A percentile compares a stretch with the other conserved stretches of the same genome.
phyloP scores from a whole-genome alignment of 2,888 invertebrate species.

The Kuschelorhynchus macadamiae region DNA sequence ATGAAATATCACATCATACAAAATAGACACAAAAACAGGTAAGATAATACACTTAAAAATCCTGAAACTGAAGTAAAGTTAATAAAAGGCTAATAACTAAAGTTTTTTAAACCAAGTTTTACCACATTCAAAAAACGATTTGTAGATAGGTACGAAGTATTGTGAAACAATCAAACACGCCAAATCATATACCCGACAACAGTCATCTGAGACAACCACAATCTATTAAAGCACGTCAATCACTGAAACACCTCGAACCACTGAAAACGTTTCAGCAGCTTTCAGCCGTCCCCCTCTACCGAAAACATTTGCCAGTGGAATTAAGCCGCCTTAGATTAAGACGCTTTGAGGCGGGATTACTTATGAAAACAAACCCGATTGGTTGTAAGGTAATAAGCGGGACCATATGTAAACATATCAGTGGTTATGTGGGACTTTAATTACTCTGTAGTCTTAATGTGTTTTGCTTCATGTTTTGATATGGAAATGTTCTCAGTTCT shows the following conservation, averaged over 20 bases:
- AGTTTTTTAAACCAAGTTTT: too few relatives aligned
- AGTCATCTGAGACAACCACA: too few relatives aligned
- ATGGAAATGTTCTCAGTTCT: too few relatives aligned
- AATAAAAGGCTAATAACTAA: too few relatives aligned
- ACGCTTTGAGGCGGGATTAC: slow-evolving; percentile 53
- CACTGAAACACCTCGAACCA: slow-evolving; percentile 12
- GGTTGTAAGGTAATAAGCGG: slow-evolving; percentile 59
- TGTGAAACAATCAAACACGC: too few relatives aligned
- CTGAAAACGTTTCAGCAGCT: slow-evolving; percentile 20
- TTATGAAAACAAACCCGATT: slow-evolving; percentile 56
- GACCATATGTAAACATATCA: slow-evolving; percentile 66
- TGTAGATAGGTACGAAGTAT: too few relatives aligned
- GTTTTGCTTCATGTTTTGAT: slow-evolving; percentile 9
- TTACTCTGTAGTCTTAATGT: background rate
- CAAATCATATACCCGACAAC: too few relatives aligned
- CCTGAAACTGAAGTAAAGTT: too few relatives aligned
- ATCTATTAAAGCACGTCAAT: background rate
- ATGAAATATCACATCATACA: too few relatives aligned
- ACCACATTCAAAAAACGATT: too few relatives aligned
- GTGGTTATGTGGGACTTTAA: slow-evolving; percentile 24
- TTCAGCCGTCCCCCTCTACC: slow-evolving; percentile 10
- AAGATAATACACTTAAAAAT: too few relatives aligned
- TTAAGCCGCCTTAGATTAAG: slow-evolving; percentile 56
- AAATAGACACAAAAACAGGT: too few relatives aligned
- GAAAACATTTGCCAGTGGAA: slow-evolving; percentile 34